Evolutionary conservation across 2,888 invertebrate species (phyloP), one percentile per base, ranked within the genome.

Genomic region (Volucella zonaria): DNA sequence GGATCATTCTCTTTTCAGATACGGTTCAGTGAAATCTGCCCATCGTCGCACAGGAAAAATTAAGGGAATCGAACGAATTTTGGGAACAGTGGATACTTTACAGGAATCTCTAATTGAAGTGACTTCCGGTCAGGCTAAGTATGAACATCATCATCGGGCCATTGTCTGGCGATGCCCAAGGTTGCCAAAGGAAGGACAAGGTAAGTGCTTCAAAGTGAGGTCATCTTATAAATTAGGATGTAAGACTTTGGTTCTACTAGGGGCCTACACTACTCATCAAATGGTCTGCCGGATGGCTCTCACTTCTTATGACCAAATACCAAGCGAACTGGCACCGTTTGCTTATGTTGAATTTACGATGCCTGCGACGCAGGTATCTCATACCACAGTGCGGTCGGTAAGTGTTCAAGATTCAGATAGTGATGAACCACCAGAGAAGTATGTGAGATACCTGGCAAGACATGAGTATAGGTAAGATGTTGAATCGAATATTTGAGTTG

Each of bases 161-260:
- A 97, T 99, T 88, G 99, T 99, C 42, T 99, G 99, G 99, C 94
- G 99, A 88, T 99, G 99, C 94, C 96, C 98, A 9, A 94, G 99
- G 68, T 94, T 99, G 89, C 99, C 99, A 73, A 99, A 99, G 92
- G 98, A 99, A 92, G 99, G 99, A 87, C 99, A 99, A 94, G 99
- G 98, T 97, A 90, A 87, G 23, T 15, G 1, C 40, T 14, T 10
- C 1, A 11, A 9, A 11, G 2, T 38, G 1, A 9, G 15, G 1
- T 14, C 11, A 1, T 10, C 11, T 31, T 6, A 6, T 6, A 31
- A 31, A 31, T 6, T 31, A 31, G 31, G 31, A 6, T 31, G 6
- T 31, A 31, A 31, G 6, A 31, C 31, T 31, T 1, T 31, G 31
- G 0, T 6, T 31, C 6, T 59, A 92, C 73, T 89, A 98, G 98